These are phyloP conservation scores for Ammodytes dubius DNA, from an alignment of 2,113 vertebrate genomes.

Conservation along the genomic window DNA sequence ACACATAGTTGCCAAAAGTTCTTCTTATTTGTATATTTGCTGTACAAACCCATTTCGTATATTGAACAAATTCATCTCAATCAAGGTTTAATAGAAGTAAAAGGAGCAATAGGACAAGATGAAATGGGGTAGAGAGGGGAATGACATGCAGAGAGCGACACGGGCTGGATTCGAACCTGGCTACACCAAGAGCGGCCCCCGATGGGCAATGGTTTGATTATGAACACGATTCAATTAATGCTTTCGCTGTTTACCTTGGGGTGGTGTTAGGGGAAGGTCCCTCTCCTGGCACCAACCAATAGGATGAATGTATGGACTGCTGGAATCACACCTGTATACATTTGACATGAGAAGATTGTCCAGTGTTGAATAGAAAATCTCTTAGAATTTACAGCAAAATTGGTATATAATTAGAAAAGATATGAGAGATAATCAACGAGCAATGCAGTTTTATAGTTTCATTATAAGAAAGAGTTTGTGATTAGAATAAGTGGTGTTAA, in stretches of 20 bases:
- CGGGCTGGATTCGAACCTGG: no score
- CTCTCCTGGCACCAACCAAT: slow-evolving; percentile 98
- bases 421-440: background rate
- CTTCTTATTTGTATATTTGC: background rate
- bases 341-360: slow-evolving; percentile 17
- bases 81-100: background rate
- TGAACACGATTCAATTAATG: slow-evolving; percentile 14
- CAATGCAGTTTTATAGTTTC: background rate
- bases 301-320: slow-evolving; percentile 97
- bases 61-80: background rate
- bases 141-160: no score
- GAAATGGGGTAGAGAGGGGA: background rate
- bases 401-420: background rate
- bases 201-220: background rate
- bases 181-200: no score
- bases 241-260: slow-evolving; percentile 90
- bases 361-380: background rate
- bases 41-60: no score
- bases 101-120: slow-evolving; percentile 1
- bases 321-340: slow-evolving; percentile 93
- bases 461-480: background rate
- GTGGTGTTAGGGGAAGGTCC: slow-evolving; percentile 94
- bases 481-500: background rate
- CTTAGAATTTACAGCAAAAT: background rate
- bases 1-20: background rate